Percentiles rank a stretch among this genome's conserved stretches.
These are phyloP conservation scores for Pyrocoelia pectoralis DNA, from an alignment of 2,888 invertebrate genomes.

Conservation along the genomic window DNA sequence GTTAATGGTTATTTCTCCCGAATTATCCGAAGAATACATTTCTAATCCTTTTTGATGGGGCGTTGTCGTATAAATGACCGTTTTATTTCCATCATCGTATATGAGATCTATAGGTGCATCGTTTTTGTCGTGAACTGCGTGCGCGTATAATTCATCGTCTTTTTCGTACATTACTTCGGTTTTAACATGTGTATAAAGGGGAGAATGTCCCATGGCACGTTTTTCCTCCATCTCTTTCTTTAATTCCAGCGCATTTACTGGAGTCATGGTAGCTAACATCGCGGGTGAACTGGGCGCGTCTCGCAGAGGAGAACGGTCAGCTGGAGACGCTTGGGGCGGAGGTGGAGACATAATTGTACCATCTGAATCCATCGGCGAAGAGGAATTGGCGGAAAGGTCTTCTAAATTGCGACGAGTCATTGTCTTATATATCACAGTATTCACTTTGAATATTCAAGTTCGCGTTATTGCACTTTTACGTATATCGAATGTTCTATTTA, in stretches of 20 bases:
- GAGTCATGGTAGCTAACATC: conserved; percentile 87
- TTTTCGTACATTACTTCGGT: conserved; percentile 63
- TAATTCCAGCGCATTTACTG: conserved; percentile 82
- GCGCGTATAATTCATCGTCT: conserved; percentile 60
- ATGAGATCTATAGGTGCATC: conserved; percentile 82
- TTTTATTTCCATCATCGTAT: conserved; percentile 85
- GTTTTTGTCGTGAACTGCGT: conserved; percentile 66
- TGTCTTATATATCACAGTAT: conserved; percentile 56
- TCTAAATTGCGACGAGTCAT: conserved; percentile 58
- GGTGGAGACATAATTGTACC: conserved; percentile 60
- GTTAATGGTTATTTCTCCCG: conserved; percentile 59
- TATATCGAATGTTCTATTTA: conserved; percentile 45
- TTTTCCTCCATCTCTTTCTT: conserved; percentile 72
- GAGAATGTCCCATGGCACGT: conserved; percentile 67
- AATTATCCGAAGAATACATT: conserved; percentile 74
- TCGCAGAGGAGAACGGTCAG: conserved; percentile 59
- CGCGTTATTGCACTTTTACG: conserved; percentile 57
- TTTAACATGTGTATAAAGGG: conserved; percentile 66
- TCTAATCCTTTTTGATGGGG: conserved; percentile 83
- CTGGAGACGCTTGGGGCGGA: conserved; percentile 63
- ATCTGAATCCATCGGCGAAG: conserved; percentile 50
- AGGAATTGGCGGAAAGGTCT: conserved; percentile 51
- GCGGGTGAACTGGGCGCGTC: conserved; percentile 74
- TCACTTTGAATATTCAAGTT: conserved; percentile 47
- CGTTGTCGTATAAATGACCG: conserved; percentile 82